These are phyloP conservation scores for Musca vetustissima DNA, from an alignment of 1,140 invertebrate species.

Conservation along the genomic window DNA sequence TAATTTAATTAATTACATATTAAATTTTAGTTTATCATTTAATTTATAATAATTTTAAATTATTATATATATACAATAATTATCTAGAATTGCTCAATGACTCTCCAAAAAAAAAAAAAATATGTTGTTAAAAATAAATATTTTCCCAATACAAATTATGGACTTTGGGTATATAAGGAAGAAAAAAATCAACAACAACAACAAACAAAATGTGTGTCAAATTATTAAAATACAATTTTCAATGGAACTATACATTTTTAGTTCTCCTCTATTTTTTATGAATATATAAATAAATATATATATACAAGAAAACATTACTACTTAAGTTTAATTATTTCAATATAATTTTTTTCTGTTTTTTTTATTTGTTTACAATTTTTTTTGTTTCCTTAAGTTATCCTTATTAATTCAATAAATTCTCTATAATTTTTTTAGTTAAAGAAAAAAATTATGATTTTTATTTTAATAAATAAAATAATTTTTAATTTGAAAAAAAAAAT, in stretches of 20 bases:
- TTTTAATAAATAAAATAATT: slow-evolving; percentile 19
- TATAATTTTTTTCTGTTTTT: not conserved
- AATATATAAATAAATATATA: not conserved
- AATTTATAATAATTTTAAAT: slow-evolving; percentile 14
- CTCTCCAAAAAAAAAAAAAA: too few relatives aligned
- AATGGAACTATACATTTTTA: too few relatives aligned
- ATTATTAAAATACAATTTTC: too few relatives aligned
- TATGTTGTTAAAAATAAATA: not conserved
- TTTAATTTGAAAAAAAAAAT: slow-evolving; percentile 8
- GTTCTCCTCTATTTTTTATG: too few relatives aligned
- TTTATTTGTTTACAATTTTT: too few relatives aligned
- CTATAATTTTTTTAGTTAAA: not conserved
- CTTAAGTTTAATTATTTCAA: too few relatives aligned
- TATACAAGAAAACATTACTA: too few relatives aligned
- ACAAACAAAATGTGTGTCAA: too few relatives aligned
- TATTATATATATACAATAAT: slow-evolving; percentile 5
- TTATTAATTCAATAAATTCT: slow-evolving; percentile 1
- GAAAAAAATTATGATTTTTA: slow-evolving; percentile 4
- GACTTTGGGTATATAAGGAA: not conserved
- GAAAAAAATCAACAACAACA: too few relatives aligned
- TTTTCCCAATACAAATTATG: not conserved
- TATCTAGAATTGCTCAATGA: not conserved
- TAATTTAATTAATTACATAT: not conserved
- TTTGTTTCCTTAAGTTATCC: slow-evolving; percentile 15
- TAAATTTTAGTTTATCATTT: too few relatives aligned